Percentiles rank a stretch among this genome's conserved stretches.
Conservation (phyloP, 2,113 vertebrate genomes). For the Athene noctua region DNA sequence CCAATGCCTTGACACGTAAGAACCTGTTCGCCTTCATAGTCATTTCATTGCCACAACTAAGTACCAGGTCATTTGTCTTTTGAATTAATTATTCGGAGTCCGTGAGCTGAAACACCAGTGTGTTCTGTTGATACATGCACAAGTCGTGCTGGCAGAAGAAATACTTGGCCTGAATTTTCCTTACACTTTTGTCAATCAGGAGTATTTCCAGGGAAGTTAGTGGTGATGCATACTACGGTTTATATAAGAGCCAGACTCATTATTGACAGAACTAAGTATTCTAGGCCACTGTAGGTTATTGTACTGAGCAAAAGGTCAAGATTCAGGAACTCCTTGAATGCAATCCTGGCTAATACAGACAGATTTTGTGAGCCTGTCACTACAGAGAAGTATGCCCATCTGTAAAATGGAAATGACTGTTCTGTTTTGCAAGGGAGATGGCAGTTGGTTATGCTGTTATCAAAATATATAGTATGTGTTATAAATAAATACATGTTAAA, state of each 20-base stretch:
- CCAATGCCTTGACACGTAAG: rapidly evolving
- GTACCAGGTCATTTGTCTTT: not conserved
- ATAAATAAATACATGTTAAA: slow-evolving; percentile 52
- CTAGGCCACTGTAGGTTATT: not conserved
- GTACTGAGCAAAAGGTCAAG: slow-evolving; percentile 6
- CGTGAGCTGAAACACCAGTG: not conserved
- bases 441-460: slow-evolving; percentile 52
- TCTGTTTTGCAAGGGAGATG: slow-evolving; percentile 52
- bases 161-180: not conserved
- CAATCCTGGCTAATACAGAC: not conserved
- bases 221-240: not conserved
- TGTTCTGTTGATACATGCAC: not conserved
- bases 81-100: not conserved
- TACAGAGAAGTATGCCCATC: slow-evolving; percentile 34
- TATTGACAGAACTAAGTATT: not conserved
- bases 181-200: not conserved
- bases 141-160: not conserved
- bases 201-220: not conserved
- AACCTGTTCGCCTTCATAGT: not conserved
- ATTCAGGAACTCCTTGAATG: not conserved
- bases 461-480: slow-evolving; percentile 48
- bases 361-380: slow-evolving; percentile 22
- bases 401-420: slow-evolving; percentile 50
- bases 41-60: not conserved
- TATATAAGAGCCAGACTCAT: not conserved